These are phyloP conservation scores for Sebastes oblongus DNA, from an alignment of 2,797 vertebrate species.

Conservation along the genomic window DNA sequence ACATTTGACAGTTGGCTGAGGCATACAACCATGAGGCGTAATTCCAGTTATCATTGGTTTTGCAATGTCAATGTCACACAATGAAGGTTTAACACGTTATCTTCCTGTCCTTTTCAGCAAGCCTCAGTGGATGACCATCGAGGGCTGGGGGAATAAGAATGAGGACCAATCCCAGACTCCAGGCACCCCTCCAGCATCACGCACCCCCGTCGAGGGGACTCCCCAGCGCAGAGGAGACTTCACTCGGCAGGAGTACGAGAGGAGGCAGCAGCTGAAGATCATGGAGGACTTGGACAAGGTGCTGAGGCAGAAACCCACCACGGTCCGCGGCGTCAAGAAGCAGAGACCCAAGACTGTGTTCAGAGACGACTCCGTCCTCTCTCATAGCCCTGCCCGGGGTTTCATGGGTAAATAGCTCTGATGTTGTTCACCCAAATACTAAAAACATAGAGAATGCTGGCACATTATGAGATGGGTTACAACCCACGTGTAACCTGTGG, in stretches of 20 bases:
- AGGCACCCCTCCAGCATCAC: constrained; percentile 67
- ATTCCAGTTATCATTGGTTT: background rate
- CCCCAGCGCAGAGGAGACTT: constrained; percentile 87
- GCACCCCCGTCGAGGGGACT: constrained; percentile 76
- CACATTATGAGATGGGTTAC: too few relatives aligned
- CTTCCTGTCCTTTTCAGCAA: constrained; percentile 59
- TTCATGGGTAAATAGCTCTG: constrained; percentile 82
- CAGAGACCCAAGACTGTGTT: constrained; percentile 90
- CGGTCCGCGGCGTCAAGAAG: constrained; percentile 85
- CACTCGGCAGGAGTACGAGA: constrained; percentile 88
- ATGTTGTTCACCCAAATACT: background rate
- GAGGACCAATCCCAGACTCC: constrained; percentile 77
- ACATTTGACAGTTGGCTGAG: background rate
- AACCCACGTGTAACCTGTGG: too few relatives aligned
- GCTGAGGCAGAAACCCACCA: constrained; percentile 86
- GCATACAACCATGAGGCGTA: too few relatives aligned
- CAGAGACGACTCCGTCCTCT: constrained; percentile 89
- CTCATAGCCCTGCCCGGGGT: constrained; percentile 88
- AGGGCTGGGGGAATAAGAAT: constrained; percentile 76
- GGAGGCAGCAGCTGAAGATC: constrained; percentile 90
- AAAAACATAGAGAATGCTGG: too few relatives aligned
- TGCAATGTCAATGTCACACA: background rate
- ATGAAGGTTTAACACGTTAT: background rate
- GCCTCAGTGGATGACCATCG: constrained; percentile 81
- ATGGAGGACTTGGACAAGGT: constrained; percentile 95